A percentile compares a stretch with the other conserved stretches of the same genome.
phyloP scores from a whole-genome alignment of 2,113 vertebrate species.

The Synchiropus splendidus region DNA sequence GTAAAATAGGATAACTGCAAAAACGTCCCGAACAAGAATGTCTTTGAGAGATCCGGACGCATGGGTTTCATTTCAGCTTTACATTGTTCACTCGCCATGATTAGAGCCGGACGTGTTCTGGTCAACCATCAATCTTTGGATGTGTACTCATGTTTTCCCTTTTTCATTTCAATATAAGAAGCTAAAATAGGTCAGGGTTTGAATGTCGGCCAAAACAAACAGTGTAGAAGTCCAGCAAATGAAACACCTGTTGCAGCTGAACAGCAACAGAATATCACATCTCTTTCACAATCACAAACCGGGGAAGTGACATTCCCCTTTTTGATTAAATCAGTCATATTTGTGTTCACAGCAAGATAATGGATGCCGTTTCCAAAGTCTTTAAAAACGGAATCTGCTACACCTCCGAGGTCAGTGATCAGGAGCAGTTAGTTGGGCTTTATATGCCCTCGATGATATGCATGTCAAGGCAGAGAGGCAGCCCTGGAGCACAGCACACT shows the following conservation, averaged over 20 bases:
- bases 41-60: slow-evolving; percentile 1
- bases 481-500: no score
- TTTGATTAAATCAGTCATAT: no score
- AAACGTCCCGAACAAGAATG: slow-evolving; percentile 10
- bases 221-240: slow-evolving; percentile 57
- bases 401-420: no score
- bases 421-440: no score
- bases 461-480: no score
- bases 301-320: no score
- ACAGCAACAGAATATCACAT: no score
- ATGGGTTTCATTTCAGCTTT: not conserved
- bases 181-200: slow-evolving; percentile 41
- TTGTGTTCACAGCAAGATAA: no score
- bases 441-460: no score
- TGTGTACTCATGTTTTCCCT: slow-evolving; percentile 13
- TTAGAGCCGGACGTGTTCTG: slow-evolving; percentile 12
- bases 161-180: slow-evolving; percentile 14
- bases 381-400: no score
- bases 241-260: slow-evolving; percentile 62
- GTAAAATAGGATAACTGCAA: slow-evolving; percentile 7
- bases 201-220: slow-evolving; percentile 55
- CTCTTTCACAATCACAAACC: no score
- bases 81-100: slow-evolving; percentile 10
- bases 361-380: no score
- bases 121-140: slow-evolving; percentile 27